phyloP scores from a whole-genome alignment of 2,113 vertebrate species.

The Chascanopsetta lugubris region DNA sequence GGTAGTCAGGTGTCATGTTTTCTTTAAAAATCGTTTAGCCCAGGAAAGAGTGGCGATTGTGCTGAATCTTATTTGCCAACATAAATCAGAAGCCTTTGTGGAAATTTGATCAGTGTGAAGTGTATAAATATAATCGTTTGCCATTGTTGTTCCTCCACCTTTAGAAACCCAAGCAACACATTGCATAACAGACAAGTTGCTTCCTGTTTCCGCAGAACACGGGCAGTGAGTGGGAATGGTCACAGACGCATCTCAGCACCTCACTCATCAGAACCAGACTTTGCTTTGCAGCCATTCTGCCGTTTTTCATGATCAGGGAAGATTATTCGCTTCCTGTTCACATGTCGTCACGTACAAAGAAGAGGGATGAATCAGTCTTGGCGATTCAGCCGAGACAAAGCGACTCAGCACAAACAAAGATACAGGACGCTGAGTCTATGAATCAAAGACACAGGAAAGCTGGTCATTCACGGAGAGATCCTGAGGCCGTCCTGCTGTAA shows the following conservation, averaged over 20 bases:
- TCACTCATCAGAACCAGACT: no score
- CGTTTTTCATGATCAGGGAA: constrained; percentile 18
- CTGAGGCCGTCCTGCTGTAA: constrained; percentile 28
- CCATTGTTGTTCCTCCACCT: no score
- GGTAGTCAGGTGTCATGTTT: no score
- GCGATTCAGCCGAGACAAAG: constrained; percentile 28
- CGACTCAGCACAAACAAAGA: constrained; percentile 27
- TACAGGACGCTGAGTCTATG: constrained; percentile 22
- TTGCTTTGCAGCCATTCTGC: no score
- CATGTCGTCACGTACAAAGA: constrained; percentile 12
- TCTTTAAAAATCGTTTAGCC: no score
- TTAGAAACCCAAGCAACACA: no score
- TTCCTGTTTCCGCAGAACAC: not conserved
- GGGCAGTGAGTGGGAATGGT: not conserved
- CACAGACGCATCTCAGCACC: not conserved
- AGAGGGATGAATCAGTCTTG: constrained; percentile 21
- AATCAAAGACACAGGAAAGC: constrained; percentile 49
- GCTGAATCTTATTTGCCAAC: no score
- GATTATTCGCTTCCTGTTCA: constrained; percentile 10
- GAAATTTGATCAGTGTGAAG: no score
- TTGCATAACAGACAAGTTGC: not conserved
- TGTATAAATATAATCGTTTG: no score
- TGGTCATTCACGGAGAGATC: constrained; percentile 22
- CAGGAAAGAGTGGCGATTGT: no score
- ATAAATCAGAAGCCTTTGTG: no score